Base-by-base conservation (phyloP, 2,888 invertebrate species). In the Zele albiditarsus region DNA sequence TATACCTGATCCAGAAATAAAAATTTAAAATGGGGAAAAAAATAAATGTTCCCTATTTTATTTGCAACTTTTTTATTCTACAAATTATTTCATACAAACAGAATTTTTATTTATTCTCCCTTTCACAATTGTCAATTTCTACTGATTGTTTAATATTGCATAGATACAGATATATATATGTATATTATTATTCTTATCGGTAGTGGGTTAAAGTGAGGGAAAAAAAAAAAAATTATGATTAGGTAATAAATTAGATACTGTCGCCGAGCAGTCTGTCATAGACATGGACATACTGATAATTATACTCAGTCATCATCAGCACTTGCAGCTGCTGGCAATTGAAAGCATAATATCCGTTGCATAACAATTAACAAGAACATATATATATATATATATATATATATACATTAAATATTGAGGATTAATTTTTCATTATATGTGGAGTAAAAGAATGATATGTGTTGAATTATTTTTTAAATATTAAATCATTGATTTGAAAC, bases 251-350 rank as follows among this genome's bases (percentile, higher is more conserved):
- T 20, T 33, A 31, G 63, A 63, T 63, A 71, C 14, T 28, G 71
- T 62, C 71, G 71, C 71, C 71, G 25, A 23, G 71, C 71, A 71
- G 71, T 71, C 71, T 71, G 62, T 62, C 20, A 38, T 23, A 60
- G 60, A 60, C 25, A 38, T 42, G 28, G 27, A 42, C 23, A 23
- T 27, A 25, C 10, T 71, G 71, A 62, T 71, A 42, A 60, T 53
- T 8, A 53, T 23, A 53, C 20, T n/a, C 20, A 20, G 10, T 20
- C 53, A 53, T 53, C 53, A 53, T 53, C 53, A 6, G n/a, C 58
- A 49, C n/a, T 57, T 62, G 71, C 62, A 46, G 71, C 60, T 71
- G 62, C 20, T 49, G 20, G 38, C 38, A 28, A 38, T 38, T 62
- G 23, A 23, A 60, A 42, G 23, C 42, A 23, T 42, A 71, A 60